A percentile compares a stretch with the other conserved stretches of the same genome.
phyloP scores from a whole-genome alignment of 2,797 vertebrate species.

The Nyctalus aviator region DNA sequence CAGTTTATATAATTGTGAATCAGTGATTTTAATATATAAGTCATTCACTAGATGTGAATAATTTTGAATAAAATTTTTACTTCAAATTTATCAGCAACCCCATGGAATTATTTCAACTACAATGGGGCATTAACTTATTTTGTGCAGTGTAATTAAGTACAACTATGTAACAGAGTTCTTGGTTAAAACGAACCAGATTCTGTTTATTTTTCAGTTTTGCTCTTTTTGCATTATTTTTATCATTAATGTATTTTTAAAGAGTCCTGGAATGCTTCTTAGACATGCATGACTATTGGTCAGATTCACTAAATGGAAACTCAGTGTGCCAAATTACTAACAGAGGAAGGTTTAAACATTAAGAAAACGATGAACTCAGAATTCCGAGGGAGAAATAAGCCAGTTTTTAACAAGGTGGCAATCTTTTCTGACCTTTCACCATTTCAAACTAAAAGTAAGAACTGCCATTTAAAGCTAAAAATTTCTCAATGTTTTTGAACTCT shows the following conservation, averaged over 20 bases:
- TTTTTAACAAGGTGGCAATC: conserved; percentile 24
- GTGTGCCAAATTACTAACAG: conserved; percentile 30
- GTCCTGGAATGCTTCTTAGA: conserved; percentile 13
- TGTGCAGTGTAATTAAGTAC: neutral
- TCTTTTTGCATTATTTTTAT: conserved; percentile 11
- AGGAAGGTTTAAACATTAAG: neutral
- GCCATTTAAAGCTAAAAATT: conserved; percentile 60
- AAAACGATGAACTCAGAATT: neutral
- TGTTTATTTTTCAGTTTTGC: conserved; percentile 23
- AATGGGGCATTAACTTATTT: neutral
- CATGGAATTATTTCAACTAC: neutral
- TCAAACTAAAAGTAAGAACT: conserved; percentile 69
- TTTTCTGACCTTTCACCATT: conserved; percentile 41
- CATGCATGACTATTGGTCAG: conserved; percentile 32
- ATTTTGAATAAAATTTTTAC: conserved; percentile 60
- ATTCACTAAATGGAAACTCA: neutral
- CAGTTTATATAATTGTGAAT: conserved; percentile 62
- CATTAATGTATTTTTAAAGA: conserved; percentile 37
- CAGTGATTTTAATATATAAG: conserved; percentile 55
- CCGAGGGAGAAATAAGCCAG: neutral
- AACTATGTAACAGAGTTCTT: neutral
- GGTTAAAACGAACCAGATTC: conserved; percentile 31
- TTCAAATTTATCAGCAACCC: conserved; percentile 16
- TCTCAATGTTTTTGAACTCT: conserved; percentile 13
- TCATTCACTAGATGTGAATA: conserved; percentile 25